Base-by-base conservation (phyloP, 2,113 vertebrate genomes). In the Octodon degus region DNA sequence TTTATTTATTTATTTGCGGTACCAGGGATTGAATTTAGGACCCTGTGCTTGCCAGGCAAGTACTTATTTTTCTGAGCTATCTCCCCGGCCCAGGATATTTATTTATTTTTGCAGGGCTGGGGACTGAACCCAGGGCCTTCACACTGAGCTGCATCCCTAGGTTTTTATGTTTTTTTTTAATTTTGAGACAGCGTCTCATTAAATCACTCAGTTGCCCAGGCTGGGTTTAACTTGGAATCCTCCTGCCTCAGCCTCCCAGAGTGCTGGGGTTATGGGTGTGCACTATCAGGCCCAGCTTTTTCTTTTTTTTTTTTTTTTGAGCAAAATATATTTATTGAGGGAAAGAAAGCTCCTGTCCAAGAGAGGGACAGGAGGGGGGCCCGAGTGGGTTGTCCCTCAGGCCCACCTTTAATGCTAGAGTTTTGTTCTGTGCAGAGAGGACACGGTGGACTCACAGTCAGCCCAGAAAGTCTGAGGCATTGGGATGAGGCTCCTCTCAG, bases 391-490 rank as follows among this genome's bases (percentile, higher is more conserved):
- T 50, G 50, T 50, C 50, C 50, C 50, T 12, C 40, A 77, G 12
- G 43, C 43, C 40, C 43, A 30, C 43, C 43, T 50, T 27, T 17
- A 4, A 10, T 12, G 30, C 55, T 55, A 0, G 14, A 5, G 3
- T 50, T 25, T 10, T 13, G 27, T 50, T 72, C 34, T 19, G 9
- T 9, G 24, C 20, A n/a, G 79, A 20, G 19, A 1, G 14, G 62
- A 4, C 6, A 8, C 32, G 53, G 30, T 19, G 14, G 34, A 1
- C 7, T 14, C 37, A 17, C 34, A 3, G 63, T 40, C 12, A 7
- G 8, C 68, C 37, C 0, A 7, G 22, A 79, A 37, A 22, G 7
- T 25, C 34, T n/a, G 32, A 12, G 24, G 0, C 4, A 27, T 0
- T 22, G 37, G 24, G 17, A 8, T 20, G 24, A 47, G 58, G 7